Evolutionary conservation across 2,113 vertebrate species (phyloP), one percentile per base, ranked within the genome.

Genomic region (Larimichthys crocea): DNA sequence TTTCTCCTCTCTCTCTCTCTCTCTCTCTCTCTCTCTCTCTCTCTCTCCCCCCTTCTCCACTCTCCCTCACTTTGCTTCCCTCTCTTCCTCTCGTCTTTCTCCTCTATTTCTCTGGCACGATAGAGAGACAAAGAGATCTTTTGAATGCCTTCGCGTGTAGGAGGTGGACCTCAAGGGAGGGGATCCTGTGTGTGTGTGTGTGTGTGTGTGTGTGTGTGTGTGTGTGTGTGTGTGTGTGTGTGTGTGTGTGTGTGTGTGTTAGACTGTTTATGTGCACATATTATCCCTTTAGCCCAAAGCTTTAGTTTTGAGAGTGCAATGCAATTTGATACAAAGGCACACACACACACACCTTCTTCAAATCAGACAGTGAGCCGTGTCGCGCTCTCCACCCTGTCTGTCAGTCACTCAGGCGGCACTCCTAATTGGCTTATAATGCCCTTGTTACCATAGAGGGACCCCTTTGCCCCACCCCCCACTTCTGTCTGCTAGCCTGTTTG

Each of bases 101-200:
- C 74, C 77, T 86, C 76, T 85, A 56, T 90, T 87, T 88, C 88
- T 85, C 90, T 88, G 89, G 86, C 87, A 88, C 81, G 84, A 82
- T 82, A 85, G 60, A 71, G 79, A 88, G 84, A 94, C 91, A 93
- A 94, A 94, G 91, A 93, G 90, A 89, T 93, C 92, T 94, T 94
- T 93, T 94, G 90, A 94, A 93, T 94, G 93, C 90, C 92, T 91
- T 90, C 76, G 92, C 78, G 83, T 93, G 92, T 92, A 91, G 94
- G 93, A 94, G 91, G 83, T 86, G 77, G 84, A 94, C 88, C 91
- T 94, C 89, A 79, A 85, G 88, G 92, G 90, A 93, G 87, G 91
- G 85, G 89, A 88, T 86, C 63, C 26, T 29, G 70, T 91, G 89
- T 91, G 87, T 84, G 86, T 90, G 82, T 90, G 80, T 93, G 85